A percentile compares a stretch with the other conserved stretches of the same genome.
phyloP scores from a whole-genome alignment of 2,113 vertebrate genomes.

The Paradoxurus hermaphroditus region DNA sequence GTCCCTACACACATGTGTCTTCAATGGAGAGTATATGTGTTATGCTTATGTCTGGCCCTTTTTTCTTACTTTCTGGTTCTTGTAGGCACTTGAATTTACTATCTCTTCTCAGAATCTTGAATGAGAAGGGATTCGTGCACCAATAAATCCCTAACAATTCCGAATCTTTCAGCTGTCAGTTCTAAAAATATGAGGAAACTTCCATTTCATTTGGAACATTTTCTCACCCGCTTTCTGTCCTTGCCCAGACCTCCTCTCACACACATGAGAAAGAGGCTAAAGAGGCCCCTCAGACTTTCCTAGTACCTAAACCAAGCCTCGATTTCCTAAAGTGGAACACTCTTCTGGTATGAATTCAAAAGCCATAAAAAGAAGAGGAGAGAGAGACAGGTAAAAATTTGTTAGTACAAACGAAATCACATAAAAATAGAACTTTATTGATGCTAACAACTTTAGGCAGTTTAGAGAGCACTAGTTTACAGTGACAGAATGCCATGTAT shows the following conservation, averaged over 20 bases:
- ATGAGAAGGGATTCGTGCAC: not conserved
- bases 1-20: too few relatives aligned
- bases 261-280: not conserved
- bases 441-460: constrained; percentile 47
- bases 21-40: not conserved
- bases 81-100: not conserved
- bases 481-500: not conserved
- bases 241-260: not conserved
- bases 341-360: not conserved
- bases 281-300: not conserved
- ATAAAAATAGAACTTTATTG: constrained; percentile 79
- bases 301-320: not conserved
- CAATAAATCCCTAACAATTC: not conserved
- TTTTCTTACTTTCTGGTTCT: not conserved
- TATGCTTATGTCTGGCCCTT: not conserved
- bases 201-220: not conserved
- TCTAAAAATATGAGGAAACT: not conserved
- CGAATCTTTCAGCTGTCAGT: not conserved
- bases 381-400: constrained; percentile 28
- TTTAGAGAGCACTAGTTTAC: constrained; percentile 45
- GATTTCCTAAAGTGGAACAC: not conserved
- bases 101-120: not conserved
- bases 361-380: not conserved
- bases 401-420: constrained; percentile 66
- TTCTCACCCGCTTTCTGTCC: not conserved